Percentiles rank a stretch among this genome's conserved stretches.
Conservation (phyloP, 2,888 invertebrate genomes). For the Drosophila atripex region DNA sequence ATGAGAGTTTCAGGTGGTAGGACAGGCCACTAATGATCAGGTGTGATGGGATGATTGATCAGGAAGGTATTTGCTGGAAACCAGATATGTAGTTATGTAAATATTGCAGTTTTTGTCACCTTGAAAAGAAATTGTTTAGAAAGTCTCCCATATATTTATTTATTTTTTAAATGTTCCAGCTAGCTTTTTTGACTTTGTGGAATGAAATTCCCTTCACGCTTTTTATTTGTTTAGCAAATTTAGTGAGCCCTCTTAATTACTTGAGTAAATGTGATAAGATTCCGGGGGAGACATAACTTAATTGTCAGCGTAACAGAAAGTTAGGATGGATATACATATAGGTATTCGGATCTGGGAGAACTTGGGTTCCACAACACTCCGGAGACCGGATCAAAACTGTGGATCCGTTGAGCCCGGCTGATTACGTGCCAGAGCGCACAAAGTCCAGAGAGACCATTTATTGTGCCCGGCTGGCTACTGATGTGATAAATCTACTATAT, state of each 20-base stretch:
- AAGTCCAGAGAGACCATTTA: slow-evolving; percentile 54
- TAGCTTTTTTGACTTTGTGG: background rate
- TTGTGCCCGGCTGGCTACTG: slow-evolving; percentile 45
- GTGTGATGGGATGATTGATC: slow-evolving; percentile 27
- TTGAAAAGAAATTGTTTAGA: background rate
- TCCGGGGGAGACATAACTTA: slow-evolving; percentile 6
- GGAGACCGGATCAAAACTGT: slow-evolving; percentile 18
- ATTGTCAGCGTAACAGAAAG: slow-evolving; percentile 20
- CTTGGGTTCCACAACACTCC: slow-evolving; percentile 28
- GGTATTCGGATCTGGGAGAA: background rate
- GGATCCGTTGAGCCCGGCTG: slow-evolving; percentile 34
- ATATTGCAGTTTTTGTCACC: background rate
- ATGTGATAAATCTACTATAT: slow-evolving; percentile 48
- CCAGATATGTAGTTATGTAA: slow-evolving; percentile 2
- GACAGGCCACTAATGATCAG: slow-evolving; percentile 14
- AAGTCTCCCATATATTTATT: background rate
- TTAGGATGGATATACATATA: background rate
- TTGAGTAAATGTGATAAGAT: slow-evolving; percentile 22
- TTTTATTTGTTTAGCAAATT: slow-evolving; percentile 10
- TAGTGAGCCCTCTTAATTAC: slow-evolving; percentile 13
- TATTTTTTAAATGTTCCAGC: background rate
- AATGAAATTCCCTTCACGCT: slow-evolving; percentile 21
- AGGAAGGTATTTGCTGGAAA: slow-evolving; percentile 1
- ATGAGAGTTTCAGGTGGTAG: slow-evolving; percentile 1
- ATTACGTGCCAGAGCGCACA: slow-evolving; percentile 60